These are phyloP conservation scores for Leptinotarsa tumamoca DNA, from an alignment of 2,888 invertebrate genomes.

Conservation along the genomic window DNA sequence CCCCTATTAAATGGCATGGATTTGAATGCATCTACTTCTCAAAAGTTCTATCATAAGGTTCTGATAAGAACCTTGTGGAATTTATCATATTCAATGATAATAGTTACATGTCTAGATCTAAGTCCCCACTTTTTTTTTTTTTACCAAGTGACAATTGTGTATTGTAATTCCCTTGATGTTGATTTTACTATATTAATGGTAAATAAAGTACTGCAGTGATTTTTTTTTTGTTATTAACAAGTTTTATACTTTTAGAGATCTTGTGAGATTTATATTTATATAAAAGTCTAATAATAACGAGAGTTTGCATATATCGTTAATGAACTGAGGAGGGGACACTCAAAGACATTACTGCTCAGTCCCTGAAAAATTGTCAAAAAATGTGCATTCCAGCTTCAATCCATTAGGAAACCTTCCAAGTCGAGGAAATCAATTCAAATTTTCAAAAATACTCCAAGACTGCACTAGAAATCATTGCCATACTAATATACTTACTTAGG, in stretches of 20 bases:
- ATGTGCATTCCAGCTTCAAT: too few species aligned
- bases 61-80: not conserved
- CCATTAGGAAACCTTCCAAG: too few species aligned
- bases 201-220: constrained; percentile 34
- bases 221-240: not conserved
- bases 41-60: not conserved
- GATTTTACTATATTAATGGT: constrained; percentile 28
- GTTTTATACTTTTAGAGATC: not conserved
- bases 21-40: not conserved
- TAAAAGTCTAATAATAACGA: too few species aligned
- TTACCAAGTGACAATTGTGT: constrained; percentile 27
- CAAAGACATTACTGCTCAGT: too few species aligned
- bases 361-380: too few species aligned
- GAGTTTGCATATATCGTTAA: too few species aligned
- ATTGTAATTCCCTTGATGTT: constrained; percentile 24
- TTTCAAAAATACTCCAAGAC: too few species aligned
- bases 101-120: constrained; percentile 1
- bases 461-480: too few species aligned
- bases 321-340: too few species aligned
- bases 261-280: too few species aligned
- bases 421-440: too few species aligned
- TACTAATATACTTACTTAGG: too few species aligned
- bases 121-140: constrained; percentile 23
- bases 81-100: constrained; percentile 7
- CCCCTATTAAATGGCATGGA: constrained; percentile 74